These are phyloP conservation scores for Holothuria scabra DNA, from an alignment of 53 echinoderm and acorn worm genomes.

Conservation along the genomic window DNA sequence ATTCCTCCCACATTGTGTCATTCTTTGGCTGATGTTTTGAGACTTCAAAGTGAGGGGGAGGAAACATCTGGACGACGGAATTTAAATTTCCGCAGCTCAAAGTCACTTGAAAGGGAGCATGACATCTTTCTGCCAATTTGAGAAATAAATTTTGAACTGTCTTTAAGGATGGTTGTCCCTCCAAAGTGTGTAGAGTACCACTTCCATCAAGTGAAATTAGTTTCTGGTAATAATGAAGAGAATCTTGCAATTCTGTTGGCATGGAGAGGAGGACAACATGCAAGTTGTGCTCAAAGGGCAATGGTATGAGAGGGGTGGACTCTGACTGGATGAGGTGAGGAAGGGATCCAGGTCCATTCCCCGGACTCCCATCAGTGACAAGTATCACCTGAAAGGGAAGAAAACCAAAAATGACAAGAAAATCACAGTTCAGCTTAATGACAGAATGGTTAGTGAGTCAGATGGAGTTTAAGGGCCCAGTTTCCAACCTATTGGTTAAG, in stretches of 20 bases:
- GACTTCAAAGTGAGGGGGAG: constrained; percentile 63
- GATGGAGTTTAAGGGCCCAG: no score
- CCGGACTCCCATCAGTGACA: constrained; percentile 91
- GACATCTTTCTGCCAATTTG: constrained; percentile 72
- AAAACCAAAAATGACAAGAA: not conserved
- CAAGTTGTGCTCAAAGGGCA: constrained; percentile 44
- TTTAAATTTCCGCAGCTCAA: constrained; percentile 83
- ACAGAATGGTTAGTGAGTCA: no score
- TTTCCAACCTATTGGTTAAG: no score
- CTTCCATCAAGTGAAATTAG: constrained; percentile 70
- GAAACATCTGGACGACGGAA: constrained; percentile 85
- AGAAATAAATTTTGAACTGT: constrained; percentile 77
- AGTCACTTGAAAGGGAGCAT: constrained; percentile 66
- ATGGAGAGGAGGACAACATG: constrained; percentile 75
- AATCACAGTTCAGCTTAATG: no score
- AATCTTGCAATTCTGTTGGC: constrained; percentile 74
- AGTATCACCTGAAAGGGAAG: constrained; percentile 64
- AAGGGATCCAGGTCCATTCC: constrained; percentile 83
- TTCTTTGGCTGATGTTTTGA: constrained; percentile 27
- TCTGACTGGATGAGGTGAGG: constrained; percentile 57
- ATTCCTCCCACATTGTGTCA: constrained; percentile 38
- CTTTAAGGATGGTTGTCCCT: constrained; percentile 63
- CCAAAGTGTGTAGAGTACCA: constrained; percentile 68
- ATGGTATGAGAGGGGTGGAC: not conserved
- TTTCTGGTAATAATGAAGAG: constrained; percentile 67